These are phyloP conservation scores for Pherbina coryleti DNA, from an alignment of 2,888 invertebrate genomes.

Conservation along the genomic window DNA sequence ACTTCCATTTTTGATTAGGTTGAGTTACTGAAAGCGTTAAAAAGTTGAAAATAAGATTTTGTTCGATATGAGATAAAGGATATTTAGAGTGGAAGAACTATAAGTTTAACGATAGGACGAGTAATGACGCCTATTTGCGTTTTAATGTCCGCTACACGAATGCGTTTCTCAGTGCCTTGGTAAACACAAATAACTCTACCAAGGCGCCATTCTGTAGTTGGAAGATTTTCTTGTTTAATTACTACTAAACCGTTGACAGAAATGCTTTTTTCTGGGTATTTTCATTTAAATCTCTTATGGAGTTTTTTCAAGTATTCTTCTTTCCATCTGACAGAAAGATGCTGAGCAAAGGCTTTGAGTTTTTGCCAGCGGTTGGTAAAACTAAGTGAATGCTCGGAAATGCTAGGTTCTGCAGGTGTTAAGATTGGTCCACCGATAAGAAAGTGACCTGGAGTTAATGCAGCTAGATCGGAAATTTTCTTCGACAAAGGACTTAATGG, in stretches of 20 bases:
- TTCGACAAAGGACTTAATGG: neutral
- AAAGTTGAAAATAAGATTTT: too few species aligned
- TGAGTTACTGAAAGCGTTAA: too few species aligned
- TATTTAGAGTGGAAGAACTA: neutral
- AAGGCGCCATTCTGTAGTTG: conserved; percentile 36
- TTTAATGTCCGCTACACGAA: conserved; percentile 26
- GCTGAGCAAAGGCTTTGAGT: too few species aligned
- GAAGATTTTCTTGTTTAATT: conserved; percentile 34
- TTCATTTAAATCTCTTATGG: conserved; percentile 39
- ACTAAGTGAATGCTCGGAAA: neutral
- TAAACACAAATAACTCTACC: conserved; percentile 14
- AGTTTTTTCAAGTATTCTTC: conserved; percentile 29
- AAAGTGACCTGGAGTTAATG: neutral
- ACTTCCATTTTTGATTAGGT: too few species aligned
- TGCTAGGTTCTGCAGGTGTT: neutral
- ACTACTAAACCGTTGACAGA: conserved; percentile 29
- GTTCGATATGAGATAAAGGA: too few species aligned
- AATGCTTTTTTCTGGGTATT: conserved; percentile 18
- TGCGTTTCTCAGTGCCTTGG: conserved; percentile 6
- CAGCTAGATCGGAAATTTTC: neutral
- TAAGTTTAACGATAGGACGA: conserved; percentile 18
- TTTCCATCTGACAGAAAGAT: neutral
- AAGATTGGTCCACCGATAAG: neutral
- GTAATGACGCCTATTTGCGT: neutral
- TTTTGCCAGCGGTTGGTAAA: too few species aligned